Conservation (phyloP, 2,113 vertebrate species). For the Agelaius tricolor region DNA sequence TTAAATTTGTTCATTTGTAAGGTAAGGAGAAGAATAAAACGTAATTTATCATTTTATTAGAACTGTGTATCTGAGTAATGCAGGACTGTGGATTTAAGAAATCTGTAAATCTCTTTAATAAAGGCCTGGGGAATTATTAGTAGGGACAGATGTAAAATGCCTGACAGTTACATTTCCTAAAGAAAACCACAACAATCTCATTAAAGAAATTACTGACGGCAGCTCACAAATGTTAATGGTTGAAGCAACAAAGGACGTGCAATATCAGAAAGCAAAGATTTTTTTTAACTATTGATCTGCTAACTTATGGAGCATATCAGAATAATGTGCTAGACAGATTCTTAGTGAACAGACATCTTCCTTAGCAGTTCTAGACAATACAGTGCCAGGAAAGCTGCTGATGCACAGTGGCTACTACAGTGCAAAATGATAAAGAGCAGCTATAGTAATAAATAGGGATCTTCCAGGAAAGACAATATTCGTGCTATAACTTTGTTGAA, state of each 20-base stretch:
- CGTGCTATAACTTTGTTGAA: not conserved
- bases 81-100: constrained; percentile 79
- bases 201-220: constrained; percentile 93
- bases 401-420: constrained; percentile 47
- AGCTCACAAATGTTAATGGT: constrained; percentile 89
- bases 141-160: constrained; percentile 82
- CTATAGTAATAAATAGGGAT: constrained; percentile 7
- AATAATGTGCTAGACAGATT: constrained; percentile 69
- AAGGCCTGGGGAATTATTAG: constrained; percentile 85
- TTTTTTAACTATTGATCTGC: constrained; percentile 84
- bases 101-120: constrained; percentile 85
- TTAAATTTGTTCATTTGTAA: constrained; percentile 72
- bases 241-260: constrained; percentile 85
- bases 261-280: constrained; percentile 84
- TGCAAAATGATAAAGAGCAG: constrained; percentile 57
- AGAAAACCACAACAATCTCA: constrained; percentile 89
- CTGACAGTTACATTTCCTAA: constrained; percentile 80
- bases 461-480: not conserved
- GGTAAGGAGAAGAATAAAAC: constrained; percentile 69
- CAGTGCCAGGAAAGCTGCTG: constrained; percentile 61
- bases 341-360: constrained; percentile 62
- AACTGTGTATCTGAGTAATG: constrained; percentile 71
- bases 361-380: constrained; percentile 58
- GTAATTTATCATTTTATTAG: constrained; percentile 76
- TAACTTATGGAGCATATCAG: constrained; percentile 76